These are phyloP conservation scores for Phoxinus phoxinus DNA, from an alignment of 2,113 vertebrate genomes.

Conservation along the genomic window DNA sequence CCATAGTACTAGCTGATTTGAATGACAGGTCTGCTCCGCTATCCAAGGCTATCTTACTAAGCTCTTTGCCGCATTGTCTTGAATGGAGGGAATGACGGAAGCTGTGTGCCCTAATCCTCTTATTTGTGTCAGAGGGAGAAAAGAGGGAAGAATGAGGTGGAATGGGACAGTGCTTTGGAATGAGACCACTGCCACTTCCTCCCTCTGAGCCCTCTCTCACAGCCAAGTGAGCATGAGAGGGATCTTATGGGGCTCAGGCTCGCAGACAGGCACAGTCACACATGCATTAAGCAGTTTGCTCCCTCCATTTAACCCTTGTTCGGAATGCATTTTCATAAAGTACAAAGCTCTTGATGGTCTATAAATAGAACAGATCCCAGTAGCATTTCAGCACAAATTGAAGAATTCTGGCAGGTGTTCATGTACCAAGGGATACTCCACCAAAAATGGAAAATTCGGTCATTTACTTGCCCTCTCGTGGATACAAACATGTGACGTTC, in stretches of 20 bases:
- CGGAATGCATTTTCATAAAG: background rate
- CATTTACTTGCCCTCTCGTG: background rate
- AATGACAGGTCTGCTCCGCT: constrained; percentile 97
- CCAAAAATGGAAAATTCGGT: background rate
- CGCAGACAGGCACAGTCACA: constrained; percentile 35
- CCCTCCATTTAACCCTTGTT: constrained; percentile 35
- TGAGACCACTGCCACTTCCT: constrained; percentile 68
- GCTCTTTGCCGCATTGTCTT: constrained; percentile 89
- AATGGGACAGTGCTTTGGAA: constrained; percentile 78
- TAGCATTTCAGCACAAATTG: background rate
- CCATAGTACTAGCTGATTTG: constrained; percentile 85
- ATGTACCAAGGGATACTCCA: background rate
- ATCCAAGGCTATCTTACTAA: constrained; percentile 96
- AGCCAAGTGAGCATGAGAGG: constrained; percentile 79
- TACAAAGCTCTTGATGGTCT: background rate
- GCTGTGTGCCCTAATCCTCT: constrained; percentile 97
- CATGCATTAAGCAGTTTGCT: constrained; percentile 34
- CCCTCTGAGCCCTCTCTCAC: constrained; percentile 71
- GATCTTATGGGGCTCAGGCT: constrained; percentile 73
- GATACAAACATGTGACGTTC: background rate
- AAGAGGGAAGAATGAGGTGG: constrained; percentile 78
- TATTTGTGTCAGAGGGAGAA: constrained; percentile 95
- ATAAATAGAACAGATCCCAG: background rate
- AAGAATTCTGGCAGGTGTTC: background rate
- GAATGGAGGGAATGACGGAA: constrained; percentile 93